Base-by-base conservation (phyloP, 2,113 vertebrate species). In the Syrrhaptes paradoxus region DNA sequence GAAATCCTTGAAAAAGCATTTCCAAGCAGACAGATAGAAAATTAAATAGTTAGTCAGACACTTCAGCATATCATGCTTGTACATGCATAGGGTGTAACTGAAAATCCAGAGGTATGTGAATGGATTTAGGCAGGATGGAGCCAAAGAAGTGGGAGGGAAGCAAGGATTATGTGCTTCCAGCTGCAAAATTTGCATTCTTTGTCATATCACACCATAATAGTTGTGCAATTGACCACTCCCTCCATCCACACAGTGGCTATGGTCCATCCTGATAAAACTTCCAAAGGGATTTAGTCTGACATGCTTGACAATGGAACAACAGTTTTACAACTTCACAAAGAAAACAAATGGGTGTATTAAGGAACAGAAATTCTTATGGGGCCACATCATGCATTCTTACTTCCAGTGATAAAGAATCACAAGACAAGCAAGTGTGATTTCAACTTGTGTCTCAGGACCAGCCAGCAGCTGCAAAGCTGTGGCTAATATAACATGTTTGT, bases 361-460 rank as follows among this genome's bases (percentile, higher is more conserved):
- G 81, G 95, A 91, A 21, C 55, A 92, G 75, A 90, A 96, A 93
- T 95, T 93, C 95, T 94, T 96, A 61, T 3, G 32, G 57, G 65
- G 65, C 55, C 85, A 74, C 93, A 95, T 96, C 90, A 93, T 36
- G 1, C 95, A 88, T 93, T 96, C 85, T 94, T 93, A 88, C 48
- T 90, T 96, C 25, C 68, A 94, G 45, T 74, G 85, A 87, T 96
- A 90, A 95, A 78, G 77, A 75, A 90, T 86, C 82, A 80, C 59
- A 80, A 68, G 82, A 43, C 63, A 65, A 77, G 48, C 66, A 80
- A 95, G 65, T 52, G 36, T 72, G 61, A 89, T 78, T 85, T 62
- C 46, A 65, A 82, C 77, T 75, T 68, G 54, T 3, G 13, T 62
- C 81, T 82, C 74, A 96, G 76, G 70, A 89, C 13, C 49, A 84